Conservation (phyloP, 2,888 invertebrate species). For the Microctonus hyperodae region DNA sequence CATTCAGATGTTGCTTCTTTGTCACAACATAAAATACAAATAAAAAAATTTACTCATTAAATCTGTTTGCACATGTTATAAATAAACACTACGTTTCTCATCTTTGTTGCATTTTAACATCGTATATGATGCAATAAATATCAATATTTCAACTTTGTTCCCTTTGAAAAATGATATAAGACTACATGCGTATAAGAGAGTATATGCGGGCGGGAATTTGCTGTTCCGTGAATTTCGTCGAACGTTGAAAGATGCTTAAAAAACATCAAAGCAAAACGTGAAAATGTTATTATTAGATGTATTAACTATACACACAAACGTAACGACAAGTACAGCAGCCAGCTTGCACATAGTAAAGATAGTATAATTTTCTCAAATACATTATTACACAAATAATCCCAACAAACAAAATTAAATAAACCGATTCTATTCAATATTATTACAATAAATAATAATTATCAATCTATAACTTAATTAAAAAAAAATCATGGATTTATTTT, state of each 20-base stretch:
- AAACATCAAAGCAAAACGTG: conserved; percentile 51
- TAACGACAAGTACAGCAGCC: background rate
- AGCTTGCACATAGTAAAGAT: background rate
- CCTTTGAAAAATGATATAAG: conserved; percentile 9
- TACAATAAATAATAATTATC: background rate
- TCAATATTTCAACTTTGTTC: background rate
- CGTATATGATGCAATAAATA: no score
- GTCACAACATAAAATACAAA: conserved; percentile 56
- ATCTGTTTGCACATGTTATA: background rate
- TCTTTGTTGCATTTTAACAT: conserved; percentile 14
- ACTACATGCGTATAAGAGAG: background rate
- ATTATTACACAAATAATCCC: no score
- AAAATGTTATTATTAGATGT: conserved; percentile 25
- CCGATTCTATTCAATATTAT: background rate
- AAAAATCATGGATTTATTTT: background rate
- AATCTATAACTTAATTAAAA: no score
- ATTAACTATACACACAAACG: background rate
- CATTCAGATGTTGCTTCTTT: conserved; percentile 44
- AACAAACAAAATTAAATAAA: no score
- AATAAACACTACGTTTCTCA: background rate
- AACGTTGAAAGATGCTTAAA: conserved; percentile 52
- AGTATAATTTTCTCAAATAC: background rate
- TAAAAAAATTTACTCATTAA: background rate
- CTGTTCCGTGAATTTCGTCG: conserved; percentile 43
- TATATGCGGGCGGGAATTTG: background rate